These are phyloP conservation scores for Aphrophora alni DNA, from an alignment of 2,888 invertebrate species.

Conservation along the genomic window DNA sequence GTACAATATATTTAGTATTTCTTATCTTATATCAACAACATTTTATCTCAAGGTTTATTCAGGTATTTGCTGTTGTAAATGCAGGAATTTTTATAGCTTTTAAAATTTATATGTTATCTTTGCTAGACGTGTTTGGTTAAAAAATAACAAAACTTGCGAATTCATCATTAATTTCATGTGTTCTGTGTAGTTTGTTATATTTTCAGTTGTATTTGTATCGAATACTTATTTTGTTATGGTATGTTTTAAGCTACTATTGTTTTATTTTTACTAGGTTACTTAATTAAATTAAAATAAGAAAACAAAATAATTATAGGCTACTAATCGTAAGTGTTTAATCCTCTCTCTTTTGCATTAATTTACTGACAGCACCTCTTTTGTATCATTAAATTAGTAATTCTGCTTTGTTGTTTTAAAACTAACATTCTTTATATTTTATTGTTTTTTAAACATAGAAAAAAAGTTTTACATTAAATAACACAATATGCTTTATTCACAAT, in stretches of 20 bases:
- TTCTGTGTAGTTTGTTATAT: neutral
- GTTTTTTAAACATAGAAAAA: too few species aligned
- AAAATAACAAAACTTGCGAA: neutral
- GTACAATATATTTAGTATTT: neutral
- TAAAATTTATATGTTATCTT: neutral
- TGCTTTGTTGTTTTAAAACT: too few species aligned
- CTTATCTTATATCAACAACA: neutral
- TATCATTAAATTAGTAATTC: too few species aligned
- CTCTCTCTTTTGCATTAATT: too few species aligned
- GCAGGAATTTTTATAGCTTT: neutral
- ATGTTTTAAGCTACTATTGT: neutral
- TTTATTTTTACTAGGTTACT: too few species aligned
- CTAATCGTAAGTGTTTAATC: too few species aligned
- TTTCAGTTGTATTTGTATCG: neutral
- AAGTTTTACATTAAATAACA: too few species aligned
- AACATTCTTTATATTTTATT: too few species aligned
- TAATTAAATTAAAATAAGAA: too few species aligned
- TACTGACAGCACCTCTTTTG: too few species aligned
- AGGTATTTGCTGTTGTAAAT: neutral
- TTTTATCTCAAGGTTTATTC: neutral
- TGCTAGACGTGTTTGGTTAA: neutral
- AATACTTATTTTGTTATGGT: neutral
- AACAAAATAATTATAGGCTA: too few species aligned
- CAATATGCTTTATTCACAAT: too few species aligned
- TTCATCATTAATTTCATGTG: neutral